A percentile compares a stretch with the other conserved stretches of the same genome.
phyloP scores from a whole-genome alignment of 2,113 vertebrate genomes.

The Rissa tridactyla region DNA sequence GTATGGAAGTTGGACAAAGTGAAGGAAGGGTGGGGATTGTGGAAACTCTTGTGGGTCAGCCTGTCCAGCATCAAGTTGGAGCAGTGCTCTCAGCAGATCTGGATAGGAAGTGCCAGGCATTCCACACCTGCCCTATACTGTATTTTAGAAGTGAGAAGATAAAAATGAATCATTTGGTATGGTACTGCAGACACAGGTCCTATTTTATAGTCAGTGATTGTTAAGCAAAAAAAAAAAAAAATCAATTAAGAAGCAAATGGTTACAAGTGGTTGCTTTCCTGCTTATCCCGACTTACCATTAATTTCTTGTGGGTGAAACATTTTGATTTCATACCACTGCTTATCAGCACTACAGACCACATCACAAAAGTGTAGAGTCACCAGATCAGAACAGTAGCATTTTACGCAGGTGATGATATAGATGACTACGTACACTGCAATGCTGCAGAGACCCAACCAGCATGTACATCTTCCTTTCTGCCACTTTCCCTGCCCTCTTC shows the following conservation, averaged over 20 bases:
- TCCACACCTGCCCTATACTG: not conserved
- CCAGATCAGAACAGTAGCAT: not conserved
- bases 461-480: not conserved
- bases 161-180: not conserved
- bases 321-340: not conserved
- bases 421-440: not conserved
- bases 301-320: not conserved
- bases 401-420: not conserved
- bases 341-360: not conserved
- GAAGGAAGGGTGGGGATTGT: not conserved
- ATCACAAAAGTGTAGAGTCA: not conserved
- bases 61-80: not conserved
- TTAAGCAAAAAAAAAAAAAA: not conserved
- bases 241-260: not conserved
- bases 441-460: not conserved
- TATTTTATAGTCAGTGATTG: not conserved
- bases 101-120: not conserved
- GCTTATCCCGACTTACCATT: not conserved
- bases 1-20: not conserved
- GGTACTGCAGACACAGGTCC: not conserved
- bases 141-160: not conserved
- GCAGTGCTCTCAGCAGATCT: not conserved
- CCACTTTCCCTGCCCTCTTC: not conserved
- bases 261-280: not conserved
- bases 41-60: not conserved